Evolutionary conservation across 1,140 invertebrate species (phyloP).

Genomic region (Patella vulgata): DNA sequence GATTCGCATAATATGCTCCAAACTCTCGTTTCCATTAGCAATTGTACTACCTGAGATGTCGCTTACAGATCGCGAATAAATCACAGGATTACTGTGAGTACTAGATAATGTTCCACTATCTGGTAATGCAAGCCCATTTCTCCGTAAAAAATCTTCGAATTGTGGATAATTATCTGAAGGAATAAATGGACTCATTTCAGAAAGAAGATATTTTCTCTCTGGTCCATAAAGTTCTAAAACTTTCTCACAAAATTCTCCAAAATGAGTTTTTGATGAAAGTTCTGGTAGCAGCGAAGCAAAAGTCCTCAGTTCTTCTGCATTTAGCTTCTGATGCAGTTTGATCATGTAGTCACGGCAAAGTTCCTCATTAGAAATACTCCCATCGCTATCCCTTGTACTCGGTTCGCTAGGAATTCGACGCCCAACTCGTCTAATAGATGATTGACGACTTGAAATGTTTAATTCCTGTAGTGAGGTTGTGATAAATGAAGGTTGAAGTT

Average conservation of each 20-base stretch:
- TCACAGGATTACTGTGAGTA: slow-evolving; percentile 27
- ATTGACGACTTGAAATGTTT: not conserved
- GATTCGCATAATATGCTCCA: too few relatives aligned
- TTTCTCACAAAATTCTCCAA: slow-evolving; percentile 64
- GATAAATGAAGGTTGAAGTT: too few relatives aligned
- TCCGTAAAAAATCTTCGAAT: slow-evolving; percentile 47
- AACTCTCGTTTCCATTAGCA: too few relatives aligned
- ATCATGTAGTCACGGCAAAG: slow-evolving; percentile 50
- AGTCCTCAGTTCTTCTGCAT: slow-evolving; percentile 56
- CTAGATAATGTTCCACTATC: slow-evolving; percentile 47
- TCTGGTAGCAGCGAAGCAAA: slow-evolving; percentile 59
- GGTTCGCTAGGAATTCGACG: slow-evolving; percentile 11
- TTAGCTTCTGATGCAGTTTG: slow-evolving; percentile 61
- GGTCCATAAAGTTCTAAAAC: slow-evolving; percentile 62
- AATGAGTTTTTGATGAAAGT: slow-evolving; percentile 47
- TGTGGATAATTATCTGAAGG: slow-evolving; percentile 40
- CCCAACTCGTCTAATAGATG: too few relatives aligned
- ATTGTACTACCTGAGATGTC: too few relatives aligned
- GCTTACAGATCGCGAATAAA: too few relatives aligned
- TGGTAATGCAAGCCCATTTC: slow-evolving; percentile 33
- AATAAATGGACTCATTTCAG: slow-evolving; percentile 52
- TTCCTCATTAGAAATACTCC: slow-evolving; percentile 26
- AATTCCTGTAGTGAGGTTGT: not conserved
- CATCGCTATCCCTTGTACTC: slow-evolving; percentile 8
- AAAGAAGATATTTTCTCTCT: slow-evolving; percentile 58